Base-by-base conservation (phyloP, 2,888 invertebrate species). In the Microdon myrmicae region DNA sequence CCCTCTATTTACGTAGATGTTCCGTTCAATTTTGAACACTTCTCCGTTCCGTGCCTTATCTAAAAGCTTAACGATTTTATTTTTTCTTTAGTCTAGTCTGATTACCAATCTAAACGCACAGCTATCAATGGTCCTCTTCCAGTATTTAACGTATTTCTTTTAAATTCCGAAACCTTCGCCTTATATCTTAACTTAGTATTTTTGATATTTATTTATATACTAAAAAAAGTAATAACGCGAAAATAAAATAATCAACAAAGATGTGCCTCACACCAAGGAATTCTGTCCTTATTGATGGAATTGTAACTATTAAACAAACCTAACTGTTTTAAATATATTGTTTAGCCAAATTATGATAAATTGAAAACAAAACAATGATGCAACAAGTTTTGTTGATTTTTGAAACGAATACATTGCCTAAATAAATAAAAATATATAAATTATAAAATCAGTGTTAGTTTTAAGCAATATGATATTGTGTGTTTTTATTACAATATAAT, bases 231-330 rank as follows among this genome's bases (percentile, higher is more conserved):
- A n/a, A n/a, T n/a, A n/a, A n/a, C n/a, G n/a, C n/a, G n/a, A n/a
- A 3, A 35, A 19, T 1, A 9, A 35, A 16, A 35, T 29, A 22
- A 19, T 10, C n/a, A 37, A 60, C 31, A 47, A 56, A 37, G 43
- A 28, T 53, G 64, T 64, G 64, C 64, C 64, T 64, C 49, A 49
- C n/a, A n/a, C n/a, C n/a, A n/a, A n/a, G n/a, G n/a, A n/a, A n/a
- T n/a, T 43, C 56, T 51, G 56, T 38, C 41, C 38, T n/a, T 58
- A 43, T 64, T 58, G 64, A 43, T 47, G 43, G 58, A 58, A 53
- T 29, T 35, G 12, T 35, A 34, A 39, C 17, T 19, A 32, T 3
- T 32, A 55, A 37, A 35, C 20, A 43, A 44, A 12, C 6, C 22
- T n/a, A n/a, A n/a, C n/a, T n/a, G n/a, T 9, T 25, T 20, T 9